Base-by-base conservation (phyloP, 2,797 vertebrate genomes). In the Eulemur rubriventer region DNA sequence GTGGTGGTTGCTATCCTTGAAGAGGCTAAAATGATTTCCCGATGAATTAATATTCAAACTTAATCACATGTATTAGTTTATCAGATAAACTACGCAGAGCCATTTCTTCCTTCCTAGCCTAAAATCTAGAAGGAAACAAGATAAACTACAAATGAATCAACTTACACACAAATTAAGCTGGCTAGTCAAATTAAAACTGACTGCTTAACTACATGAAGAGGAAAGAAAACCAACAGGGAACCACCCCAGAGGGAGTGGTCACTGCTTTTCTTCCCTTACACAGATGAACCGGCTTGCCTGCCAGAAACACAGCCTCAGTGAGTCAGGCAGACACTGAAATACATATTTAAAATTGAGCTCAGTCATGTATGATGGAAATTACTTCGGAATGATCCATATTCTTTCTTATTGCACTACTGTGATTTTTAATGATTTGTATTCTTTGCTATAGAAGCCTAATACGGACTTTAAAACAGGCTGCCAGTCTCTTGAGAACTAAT, bases 201-300 rank as follows among this genome's bases (percentile, higher is more conserved):
- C 2, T 59, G 13, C 6, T 72, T 26, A 75, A 59, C 30, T 50
- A 73, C 85, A 33, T 61, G 61, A 52, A 63, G 24, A 70, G 12
- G 22, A 67, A 43, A 14, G 20, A 50, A 52, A 52, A 9, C 2
- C 55, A 43, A 12, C 5, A 4, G 1, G 2, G 35, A 61, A 16
- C 22, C 9, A 6, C 1, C 12, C 12, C 7, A 18, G 28, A 20
- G 1, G 12, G 6, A 1, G 6, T 4, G 6, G 7, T 3, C 30
- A n/a, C 9, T 17, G 52, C 0, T 55, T 3, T 20, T 20, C 7
- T 17, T 28, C 10, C 22, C 46, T 41, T 22, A 20, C 6, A 59
- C 1, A 35, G 16, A 82, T 14, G 7, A 43, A 11, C 12, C 22
- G 57, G 16, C 13, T 57, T 10, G 24, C 11, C 11, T 17, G 48